Evolutionary conservation across 2,797 vertebrate species (phyloP).

Genomic region (Thamnophis elegans): DNA sequence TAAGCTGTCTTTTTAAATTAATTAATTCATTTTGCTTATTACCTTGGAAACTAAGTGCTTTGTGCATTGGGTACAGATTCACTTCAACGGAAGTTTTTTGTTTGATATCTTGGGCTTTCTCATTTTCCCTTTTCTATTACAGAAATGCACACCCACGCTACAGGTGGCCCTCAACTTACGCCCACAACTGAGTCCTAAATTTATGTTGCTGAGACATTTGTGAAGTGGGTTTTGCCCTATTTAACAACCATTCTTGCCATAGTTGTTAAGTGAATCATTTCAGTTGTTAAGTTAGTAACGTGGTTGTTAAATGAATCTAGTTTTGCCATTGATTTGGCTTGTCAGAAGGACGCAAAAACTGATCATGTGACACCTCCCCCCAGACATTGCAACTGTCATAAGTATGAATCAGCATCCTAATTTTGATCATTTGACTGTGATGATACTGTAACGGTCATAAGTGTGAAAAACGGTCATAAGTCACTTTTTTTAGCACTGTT

Average conservation of each 20-base stretch:
- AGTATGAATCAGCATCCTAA: neutral
- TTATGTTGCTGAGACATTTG: neutral
- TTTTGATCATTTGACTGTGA: neutral
- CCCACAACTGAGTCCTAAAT: neutral
- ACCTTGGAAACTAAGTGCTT: neutral
- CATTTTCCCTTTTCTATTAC: neutral
- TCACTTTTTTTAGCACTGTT: neutral
- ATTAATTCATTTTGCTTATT: neutral
- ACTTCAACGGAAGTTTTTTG: neutral
- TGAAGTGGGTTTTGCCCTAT: neutral
- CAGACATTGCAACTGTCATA: neutral
- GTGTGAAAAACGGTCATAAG: neutral
- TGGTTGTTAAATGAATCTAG: neutral
- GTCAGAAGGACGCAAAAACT: neutral
- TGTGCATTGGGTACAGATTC: neutral
- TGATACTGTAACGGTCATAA: neutral
- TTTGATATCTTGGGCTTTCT: neutral
- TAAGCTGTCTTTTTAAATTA: conserved; percentile 14
- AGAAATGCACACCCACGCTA: neutral
- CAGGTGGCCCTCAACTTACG: neutral
- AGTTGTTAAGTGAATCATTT: neutral
- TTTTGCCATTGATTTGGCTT: neutral
- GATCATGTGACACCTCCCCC: neutral
- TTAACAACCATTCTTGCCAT: neutral
- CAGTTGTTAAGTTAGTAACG: neutral